Percentiles rank a stretch among this genome's conserved stretches.
Evolutionary conservation across 2,797 vertebrate species (phyloP).

Genomic region (Hirundo rustica): DNA sequence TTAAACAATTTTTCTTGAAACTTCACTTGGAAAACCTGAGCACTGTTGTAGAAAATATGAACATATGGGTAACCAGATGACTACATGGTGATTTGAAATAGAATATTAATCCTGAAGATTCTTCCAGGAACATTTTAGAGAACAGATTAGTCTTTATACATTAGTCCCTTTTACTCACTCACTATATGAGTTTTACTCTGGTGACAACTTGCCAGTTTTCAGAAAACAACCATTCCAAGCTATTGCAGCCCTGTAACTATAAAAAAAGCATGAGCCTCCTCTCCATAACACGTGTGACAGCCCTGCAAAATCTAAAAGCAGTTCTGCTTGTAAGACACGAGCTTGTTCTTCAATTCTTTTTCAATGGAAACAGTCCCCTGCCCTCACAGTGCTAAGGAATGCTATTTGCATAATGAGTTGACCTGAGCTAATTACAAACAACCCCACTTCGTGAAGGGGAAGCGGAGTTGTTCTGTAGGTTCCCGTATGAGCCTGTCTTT

Average conservation of each 20-base stretch:
- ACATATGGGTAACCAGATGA: background rate
- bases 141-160: background rate
- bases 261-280: background rate
- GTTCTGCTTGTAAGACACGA: background rate
- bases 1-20: background rate
- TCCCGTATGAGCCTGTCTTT: background rate
- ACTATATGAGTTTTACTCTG: background rate
- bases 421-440: background rate
- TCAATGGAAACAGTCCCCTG: background rate
- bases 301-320: background rate
- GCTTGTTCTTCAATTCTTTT: background rate
- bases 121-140: background rate
- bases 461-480: background rate
- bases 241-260: background rate
- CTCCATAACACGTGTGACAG: background rate
- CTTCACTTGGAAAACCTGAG: background rate
- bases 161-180: background rate
- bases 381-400: background rate
- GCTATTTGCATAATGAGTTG: background rate
- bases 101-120: background rate
- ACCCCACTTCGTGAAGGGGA: fast-evolving
- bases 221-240: background rate
- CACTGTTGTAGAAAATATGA: background rate
- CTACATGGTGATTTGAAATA: background rate
- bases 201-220: background rate